These are phyloP conservation scores for Zophobas atratus DNA, from an alignment of 1,140 invertebrate species.

Conservation along the genomic window DNA sequence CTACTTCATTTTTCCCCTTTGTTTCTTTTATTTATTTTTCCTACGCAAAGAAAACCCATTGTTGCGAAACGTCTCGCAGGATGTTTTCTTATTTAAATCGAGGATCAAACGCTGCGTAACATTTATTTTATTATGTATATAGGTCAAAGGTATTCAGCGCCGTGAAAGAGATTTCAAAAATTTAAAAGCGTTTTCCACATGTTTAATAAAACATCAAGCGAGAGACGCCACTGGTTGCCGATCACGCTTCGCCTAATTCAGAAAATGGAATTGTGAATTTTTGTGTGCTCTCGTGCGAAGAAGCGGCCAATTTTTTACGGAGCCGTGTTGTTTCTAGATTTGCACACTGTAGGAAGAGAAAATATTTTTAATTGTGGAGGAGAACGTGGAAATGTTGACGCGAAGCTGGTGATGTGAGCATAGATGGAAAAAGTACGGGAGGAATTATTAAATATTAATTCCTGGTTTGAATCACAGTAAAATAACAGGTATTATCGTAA, in stretches of 20 bases:
- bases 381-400: no score
- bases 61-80: not conserved
- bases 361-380: no score
- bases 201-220: constrained; percentile 27
- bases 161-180: constrained; percentile 33
- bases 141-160: constrained; percentile 22
- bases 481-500: not conserved
- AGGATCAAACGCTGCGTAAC: not conserved
- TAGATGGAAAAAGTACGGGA: no score
- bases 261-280: constrained; percentile 20
- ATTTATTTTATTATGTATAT: constrained; percentile 37
- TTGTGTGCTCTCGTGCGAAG: no score
- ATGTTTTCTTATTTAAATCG: constrained; percentile 5
- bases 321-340: no score
- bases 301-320: no score
- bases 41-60: not conserved
- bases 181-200: constrained; percentile 28
- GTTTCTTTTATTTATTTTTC: not conserved
- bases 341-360: no score
- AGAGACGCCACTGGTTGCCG: constrained; percentile 4
- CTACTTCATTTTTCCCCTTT: not conserved
- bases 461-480: no score
- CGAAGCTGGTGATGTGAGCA: no score
- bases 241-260: constrained; percentile 15
- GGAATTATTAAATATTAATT: not conserved